These are phyloP conservation scores for Desmodus rotundus DNA, from an alignment of 2,113 vertebrate species.

Conservation along the genomic window DNA sequence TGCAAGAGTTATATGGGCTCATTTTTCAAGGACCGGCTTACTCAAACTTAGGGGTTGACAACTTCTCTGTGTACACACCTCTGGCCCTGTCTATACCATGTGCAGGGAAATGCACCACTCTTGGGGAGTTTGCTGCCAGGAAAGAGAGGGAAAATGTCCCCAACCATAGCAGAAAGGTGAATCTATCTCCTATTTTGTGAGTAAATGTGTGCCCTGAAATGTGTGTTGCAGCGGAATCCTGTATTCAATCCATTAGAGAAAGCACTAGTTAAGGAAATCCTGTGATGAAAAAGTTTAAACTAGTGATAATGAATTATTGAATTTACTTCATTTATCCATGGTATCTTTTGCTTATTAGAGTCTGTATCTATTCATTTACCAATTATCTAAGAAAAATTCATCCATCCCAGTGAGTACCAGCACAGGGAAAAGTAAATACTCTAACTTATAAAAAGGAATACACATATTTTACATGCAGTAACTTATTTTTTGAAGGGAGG, in stretches of 20 bases:
- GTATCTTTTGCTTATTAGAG: conserved; percentile 2
- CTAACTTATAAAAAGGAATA: conserved; percentile 20
- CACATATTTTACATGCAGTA: background rate
- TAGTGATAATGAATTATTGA: background rate
- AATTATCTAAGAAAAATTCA: conserved; percentile 28
- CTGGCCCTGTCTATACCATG: background rate
- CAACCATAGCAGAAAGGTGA: background rate
- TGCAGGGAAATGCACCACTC: background rate
- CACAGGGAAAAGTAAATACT: background rate
- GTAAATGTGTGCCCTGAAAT: background rate
- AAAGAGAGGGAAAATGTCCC: background rate
- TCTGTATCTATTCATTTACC: conserved; percentile 1
- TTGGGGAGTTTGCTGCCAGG: background rate
- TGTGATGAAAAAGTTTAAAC: conserved; percentile 1
- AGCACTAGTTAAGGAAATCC: conserved; percentile 8
- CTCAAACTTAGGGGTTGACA: background rate
- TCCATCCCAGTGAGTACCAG: background rate
- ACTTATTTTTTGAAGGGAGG: background rate
- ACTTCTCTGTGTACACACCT: background rate
- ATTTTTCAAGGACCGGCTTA: background rate
- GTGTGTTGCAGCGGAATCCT: background rate
- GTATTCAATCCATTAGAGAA: background rate
- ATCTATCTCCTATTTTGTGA: background rate
- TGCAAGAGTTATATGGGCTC: background rate
- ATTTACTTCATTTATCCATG: conserved; percentile 8